Evolutionary conservation across 2,888 invertebrate species (phyloP).

Genomic region (Coenonympha glycerion): DNA sequence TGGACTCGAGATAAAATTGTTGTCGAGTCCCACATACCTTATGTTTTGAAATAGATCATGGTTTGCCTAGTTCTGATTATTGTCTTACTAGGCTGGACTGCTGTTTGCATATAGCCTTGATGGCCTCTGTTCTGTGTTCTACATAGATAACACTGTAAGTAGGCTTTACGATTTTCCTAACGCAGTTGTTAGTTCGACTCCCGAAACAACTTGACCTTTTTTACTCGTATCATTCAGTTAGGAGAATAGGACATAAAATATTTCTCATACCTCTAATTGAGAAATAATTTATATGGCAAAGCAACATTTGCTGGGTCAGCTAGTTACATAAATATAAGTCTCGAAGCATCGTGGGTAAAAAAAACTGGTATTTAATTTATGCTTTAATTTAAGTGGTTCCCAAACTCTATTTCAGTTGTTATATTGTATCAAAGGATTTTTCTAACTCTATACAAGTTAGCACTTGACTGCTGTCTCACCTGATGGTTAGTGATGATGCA

Average conservation of each 20-base stretch:
- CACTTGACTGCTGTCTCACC: too few relatives aligned
- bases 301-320: not conserved
- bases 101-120: conserved; percentile 8
- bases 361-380: conserved; percentile 1
- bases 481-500: too few relatives aligned
- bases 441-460: too few relatives aligned
- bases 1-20: not conserved
- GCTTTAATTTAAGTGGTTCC: not conserved
- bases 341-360: not conserved
- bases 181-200: too few relatives aligned
- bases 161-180: too few relatives aligned
- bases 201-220: too few relatives aligned
- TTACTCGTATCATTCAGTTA: too few relatives aligned
- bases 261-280: not conserved
- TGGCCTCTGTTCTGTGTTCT: not conserved
- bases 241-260: too few relatives aligned
- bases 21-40: conserved; percentile 8
- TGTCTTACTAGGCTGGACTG: conserved; percentile 1
- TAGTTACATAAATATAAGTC: not conserved
- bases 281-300: not conserved
- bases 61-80: conserved; percentile 2
- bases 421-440: too few relatives aligned
- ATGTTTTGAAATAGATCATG: conserved; percentile 8
- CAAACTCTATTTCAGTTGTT: too few relatives aligned
- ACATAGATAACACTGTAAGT: not conserved